phyloP scores from a whole-genome alignment of 2,888 invertebrate species.

The Coelinius sp. region DNA sequence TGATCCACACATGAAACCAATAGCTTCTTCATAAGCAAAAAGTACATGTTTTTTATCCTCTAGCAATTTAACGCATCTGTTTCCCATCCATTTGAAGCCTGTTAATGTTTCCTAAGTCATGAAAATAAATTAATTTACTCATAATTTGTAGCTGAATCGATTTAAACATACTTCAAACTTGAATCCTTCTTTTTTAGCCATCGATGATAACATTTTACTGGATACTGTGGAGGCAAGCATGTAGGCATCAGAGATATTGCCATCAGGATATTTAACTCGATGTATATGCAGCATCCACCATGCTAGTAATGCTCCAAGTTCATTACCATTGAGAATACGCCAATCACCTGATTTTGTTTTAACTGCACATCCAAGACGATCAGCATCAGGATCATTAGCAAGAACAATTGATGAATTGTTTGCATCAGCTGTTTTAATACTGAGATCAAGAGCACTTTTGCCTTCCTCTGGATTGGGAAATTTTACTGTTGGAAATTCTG shows the following conservation, averaged over 20 bases:
- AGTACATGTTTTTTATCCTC: slow-evolving; percentile 83
- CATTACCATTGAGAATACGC: slow-evolving; percentile 96
- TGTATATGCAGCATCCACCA: slow-evolving; percentile 89
- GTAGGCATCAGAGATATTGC: slow-evolving; percentile 77
- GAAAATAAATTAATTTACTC: slow-evolving; percentile 20
- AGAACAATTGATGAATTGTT: slow-evolving; percentile 82
- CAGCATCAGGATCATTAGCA: slow-evolving; percentile 99
- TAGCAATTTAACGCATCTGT: slow-evolving; percentile 82
- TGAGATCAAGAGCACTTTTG: slow-evolving; percentile 81
- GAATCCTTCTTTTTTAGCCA: slow-evolving; percentile 85
- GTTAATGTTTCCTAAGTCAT: slow-evolving; percentile 90
- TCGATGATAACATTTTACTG: slow-evolving; percentile 90
- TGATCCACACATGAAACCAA: slow-evolving; percentile 96
- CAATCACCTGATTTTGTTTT: slow-evolving; percentile 80
- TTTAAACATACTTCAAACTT: slow-evolving; percentile 74
- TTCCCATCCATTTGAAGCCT: slow-evolving; percentile 99
- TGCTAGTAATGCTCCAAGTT: slow-evolving; percentile 92
- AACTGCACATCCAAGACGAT: slow-evolving; percentile 91
- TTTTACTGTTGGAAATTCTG: slow-evolving; percentile 96
- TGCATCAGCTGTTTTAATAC: slow-evolving; percentile 83
- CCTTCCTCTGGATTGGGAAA: slow-evolving; percentile 99
- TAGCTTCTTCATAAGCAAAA: slow-evolving; percentile 98
- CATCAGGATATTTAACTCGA: slow-evolving; percentile 71
- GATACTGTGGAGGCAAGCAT: slow-evolving; percentile 96
- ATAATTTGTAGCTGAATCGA: not conserved